Evolutionary conservation across 1,140 invertebrate species (phyloP).

Genomic region (Subanguina moxae): DNA sequence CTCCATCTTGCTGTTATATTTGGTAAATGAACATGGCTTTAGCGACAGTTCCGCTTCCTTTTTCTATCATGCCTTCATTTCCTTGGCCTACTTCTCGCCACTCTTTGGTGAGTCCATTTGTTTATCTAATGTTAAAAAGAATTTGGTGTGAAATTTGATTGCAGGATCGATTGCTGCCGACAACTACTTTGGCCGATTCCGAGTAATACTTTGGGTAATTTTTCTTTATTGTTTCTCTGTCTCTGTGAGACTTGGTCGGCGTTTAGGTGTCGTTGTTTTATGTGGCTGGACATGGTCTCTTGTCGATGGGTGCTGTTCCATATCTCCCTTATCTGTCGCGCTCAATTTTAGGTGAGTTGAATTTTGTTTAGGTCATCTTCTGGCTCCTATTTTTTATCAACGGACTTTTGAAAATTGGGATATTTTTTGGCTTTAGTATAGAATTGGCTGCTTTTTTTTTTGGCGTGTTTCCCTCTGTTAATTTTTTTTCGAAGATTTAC

Average conservation of each 20-base stretch:
- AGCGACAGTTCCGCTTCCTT: slow-evolving; percentile 67
- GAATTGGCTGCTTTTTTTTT: too few relatives aligned
- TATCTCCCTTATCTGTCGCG: slow-evolving; percentile 62
- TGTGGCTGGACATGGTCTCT: slow-evolving; percentile 76
- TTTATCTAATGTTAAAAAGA: too few relatives aligned
- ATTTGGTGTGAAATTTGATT: too few relatives aligned
- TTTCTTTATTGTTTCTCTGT: background rate
- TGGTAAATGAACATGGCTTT: slow-evolving; percentile 49
- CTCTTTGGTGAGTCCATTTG: slow-evolving; percentile 66
- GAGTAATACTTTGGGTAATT: slow-evolving; percentile 63
- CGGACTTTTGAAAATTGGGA: too few relatives aligned
- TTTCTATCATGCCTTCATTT: slow-evolving; percentile 77
- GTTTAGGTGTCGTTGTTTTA: slow-evolving; percentile 79
- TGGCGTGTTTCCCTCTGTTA: too few relatives aligned
- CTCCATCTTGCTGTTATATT: slow-evolving; percentile 53
- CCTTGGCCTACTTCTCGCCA: slow-evolving; percentile 82
- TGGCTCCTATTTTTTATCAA: too few relatives aligned
- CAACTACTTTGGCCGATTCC: slow-evolving; percentile 78
- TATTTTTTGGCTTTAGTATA: too few relatives aligned
- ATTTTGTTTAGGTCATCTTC: too few relatives aligned
- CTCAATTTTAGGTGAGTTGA: slow-evolving; percentile 21
- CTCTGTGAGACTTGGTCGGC: background rate
- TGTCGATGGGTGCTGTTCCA: slow-evolving; percentile 69
- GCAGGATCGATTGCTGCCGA: slow-evolving; percentile 78
- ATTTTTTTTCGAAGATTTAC: too few relatives aligned